Base-by-base conservation (phyloP, 2,797 vertebrate genomes). In the Dallia pectoralis region DNA sequence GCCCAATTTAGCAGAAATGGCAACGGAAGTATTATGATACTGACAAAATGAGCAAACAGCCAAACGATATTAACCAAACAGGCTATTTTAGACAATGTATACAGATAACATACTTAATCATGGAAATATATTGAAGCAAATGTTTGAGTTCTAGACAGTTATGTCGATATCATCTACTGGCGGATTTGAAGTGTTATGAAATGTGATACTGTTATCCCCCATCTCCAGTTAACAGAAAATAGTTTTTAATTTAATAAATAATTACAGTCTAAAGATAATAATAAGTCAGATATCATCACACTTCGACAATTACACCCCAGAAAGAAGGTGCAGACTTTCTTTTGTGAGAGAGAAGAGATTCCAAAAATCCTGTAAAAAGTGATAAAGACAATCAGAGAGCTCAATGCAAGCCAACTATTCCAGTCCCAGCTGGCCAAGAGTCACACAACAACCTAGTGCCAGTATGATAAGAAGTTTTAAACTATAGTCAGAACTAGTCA, bases 391-490 rank as follows among this genome's bases (percentile, higher is more conserved):
- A 22, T 22, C 19, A n/a, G n/a, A 11, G n/a, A 22, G 51, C 51
- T 56, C 51, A n/a, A 8, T 56, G 40, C 27, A 63, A 12, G 61
- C 29, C 84, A 86, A 76, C 71, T 74, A 71, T 80, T 87, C 85
- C 85, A 81, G 86, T 85, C 69, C 74, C 69, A 12, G 40, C 40
- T 89, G 84, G 85, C 85, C 67, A 74, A 29, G 27, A 70, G 81
- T 85, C 86, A 85, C 61, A 53, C 75, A 84, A 87, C 3, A 36
- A n/a, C 80, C 82, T 77, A 59, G 76, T 76, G 82, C 82, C 88
- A 83, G 83, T 44, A 79, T 76, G 82, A 89, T 80, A 67, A 74
- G 81, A 89, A 74, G 80, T 89, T 85, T 89, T 86, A 81, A 70
- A 80, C 75, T 86, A 80, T 49, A 25, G 76, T 87, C 81, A 72